These are phyloP conservation scores for Clavelina lepadiformis DNA, from an alignment of 23 tunicate species.

Conservation along the genomic window DNA sequence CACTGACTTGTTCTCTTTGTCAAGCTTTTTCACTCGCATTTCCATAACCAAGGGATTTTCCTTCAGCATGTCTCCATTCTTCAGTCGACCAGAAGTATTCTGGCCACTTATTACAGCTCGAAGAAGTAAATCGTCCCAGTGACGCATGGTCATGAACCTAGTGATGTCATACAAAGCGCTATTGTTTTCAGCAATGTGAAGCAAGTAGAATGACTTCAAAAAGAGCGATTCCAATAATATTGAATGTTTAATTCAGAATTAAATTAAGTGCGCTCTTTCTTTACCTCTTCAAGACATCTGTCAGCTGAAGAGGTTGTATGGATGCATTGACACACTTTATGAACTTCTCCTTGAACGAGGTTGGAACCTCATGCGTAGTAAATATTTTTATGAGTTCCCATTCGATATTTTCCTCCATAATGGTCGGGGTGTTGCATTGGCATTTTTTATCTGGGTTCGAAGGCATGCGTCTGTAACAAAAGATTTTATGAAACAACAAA, in stretches of 20 bases:
- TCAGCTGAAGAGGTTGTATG: conserved; percentile 67
- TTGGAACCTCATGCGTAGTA: conserved; percentile 39
- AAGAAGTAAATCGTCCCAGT: conserved; percentile 78
- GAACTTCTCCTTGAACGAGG: conserved; percentile 35
- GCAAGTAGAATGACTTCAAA: neutral
- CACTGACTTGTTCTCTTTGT: conserved; percentile 44
- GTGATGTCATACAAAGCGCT: neutral
- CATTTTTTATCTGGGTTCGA: conserved; percentile 66
- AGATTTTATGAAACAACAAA: no score
- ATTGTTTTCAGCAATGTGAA: neutral
- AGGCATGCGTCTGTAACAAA: conserved; percentile 50
- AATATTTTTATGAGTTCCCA: conserved; percentile 36
- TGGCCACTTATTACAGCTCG: conserved; percentile 58
- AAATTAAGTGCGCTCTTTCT: no score
- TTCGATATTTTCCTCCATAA: conserved; percentile 59
- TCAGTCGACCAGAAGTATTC: conserved; percentile 16
- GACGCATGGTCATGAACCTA: conserved; percentile 66
- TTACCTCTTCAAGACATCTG: conserved; percentile 69
- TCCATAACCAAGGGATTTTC: conserved; percentile 48
- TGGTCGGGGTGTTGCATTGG: conserved; percentile 83
- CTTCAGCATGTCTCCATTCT: conserved; percentile 23
- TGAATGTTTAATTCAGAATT: neutral
- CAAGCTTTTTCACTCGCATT: conserved; percentile 52
- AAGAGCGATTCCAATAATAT: neutral
- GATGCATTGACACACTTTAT: conserved; percentile 49